Evolutionary conservation across 2,797 vertebrate genomes (phyloP).

Genomic region (Acanthurus leucopareius): DNA sequence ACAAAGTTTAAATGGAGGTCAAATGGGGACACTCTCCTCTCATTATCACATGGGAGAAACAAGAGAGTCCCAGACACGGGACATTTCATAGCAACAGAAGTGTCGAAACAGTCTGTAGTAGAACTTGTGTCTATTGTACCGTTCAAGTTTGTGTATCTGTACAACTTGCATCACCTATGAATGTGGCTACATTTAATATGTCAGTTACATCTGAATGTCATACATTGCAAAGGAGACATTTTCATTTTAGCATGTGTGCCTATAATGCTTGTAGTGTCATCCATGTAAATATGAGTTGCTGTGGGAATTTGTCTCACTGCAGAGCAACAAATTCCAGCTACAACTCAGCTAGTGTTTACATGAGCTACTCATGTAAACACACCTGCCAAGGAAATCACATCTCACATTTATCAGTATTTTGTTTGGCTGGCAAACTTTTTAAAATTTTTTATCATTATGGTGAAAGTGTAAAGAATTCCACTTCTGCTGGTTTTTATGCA

Average conservation of each 20-base stretch:
- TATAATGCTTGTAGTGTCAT: not conserved
- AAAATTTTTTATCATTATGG: not conserved
- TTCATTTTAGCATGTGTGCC: not conserved
- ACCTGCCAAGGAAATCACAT: too few species aligned
- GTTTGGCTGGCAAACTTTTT: not conserved
- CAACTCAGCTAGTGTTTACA: too few species aligned
- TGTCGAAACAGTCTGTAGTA: not conserved
- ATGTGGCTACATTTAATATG: not conserved
- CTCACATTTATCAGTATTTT: not conserved
- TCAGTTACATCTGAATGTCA: not conserved
- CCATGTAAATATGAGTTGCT: not conserved
- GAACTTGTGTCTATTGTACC: not conserved
- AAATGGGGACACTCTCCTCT: conserved; percentile 50
- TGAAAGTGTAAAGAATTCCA: not conserved
- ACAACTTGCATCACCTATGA: not conserved
- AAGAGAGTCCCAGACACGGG: not conserved
- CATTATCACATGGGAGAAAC: conserved; percentile 43
- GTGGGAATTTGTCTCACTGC: not conserved
- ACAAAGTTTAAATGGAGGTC: conserved; percentile 60
- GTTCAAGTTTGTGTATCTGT: not conserved
- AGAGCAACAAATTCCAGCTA: too few species aligned
- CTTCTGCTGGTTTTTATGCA: not conserved
- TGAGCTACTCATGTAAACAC: too few species aligned
- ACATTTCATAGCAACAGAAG: not conserved
- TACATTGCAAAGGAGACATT: not conserved